Conservation (phyloP, 2,113 vertebrate genomes). For the Pterocles burchelli region DNA sequence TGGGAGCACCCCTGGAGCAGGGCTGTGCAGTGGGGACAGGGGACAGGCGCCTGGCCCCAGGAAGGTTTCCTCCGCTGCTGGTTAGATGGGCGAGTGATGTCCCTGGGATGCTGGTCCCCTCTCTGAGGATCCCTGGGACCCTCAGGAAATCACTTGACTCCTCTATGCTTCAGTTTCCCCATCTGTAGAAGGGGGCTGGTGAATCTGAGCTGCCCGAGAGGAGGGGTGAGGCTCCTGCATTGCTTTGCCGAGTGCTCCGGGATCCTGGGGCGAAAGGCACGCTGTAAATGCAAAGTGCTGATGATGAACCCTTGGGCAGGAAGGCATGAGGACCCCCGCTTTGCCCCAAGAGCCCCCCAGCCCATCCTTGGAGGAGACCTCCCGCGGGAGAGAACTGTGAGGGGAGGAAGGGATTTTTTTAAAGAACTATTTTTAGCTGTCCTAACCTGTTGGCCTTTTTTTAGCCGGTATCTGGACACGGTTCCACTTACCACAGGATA, state of each 20-base stretch:
- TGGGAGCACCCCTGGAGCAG: fast-evolving
- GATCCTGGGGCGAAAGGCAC: neutral
- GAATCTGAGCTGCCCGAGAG: neutral
- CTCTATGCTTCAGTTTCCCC: neutral
- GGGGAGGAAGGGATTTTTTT: neutral
- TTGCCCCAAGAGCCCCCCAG: neutral
- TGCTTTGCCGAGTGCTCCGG: neutral
- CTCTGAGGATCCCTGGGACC: neutral
- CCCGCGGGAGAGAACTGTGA: neutral
- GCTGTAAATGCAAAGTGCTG: neutral
- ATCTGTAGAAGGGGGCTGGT: fast-evolving
- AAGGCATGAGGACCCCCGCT: neutral
- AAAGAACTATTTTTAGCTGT: conserved; percentile 48
- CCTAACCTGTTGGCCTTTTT: conserved; percentile 44
- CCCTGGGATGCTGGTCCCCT: too few species aligned
- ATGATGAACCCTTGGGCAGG: neutral
- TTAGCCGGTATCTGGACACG: neutral
- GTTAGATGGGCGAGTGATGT: neutral
- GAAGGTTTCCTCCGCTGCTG: neutral
- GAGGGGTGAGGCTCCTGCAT: neutral
- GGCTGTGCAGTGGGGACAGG: fast-evolving
- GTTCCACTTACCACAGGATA: conserved; percentile 12
- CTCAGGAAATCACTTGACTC: neutral
- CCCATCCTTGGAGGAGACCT: conserved; percentile 8
- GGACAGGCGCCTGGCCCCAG: neutral